phyloP scores from a whole-genome alignment of 2,113 vertebrate genomes.

The Podocnemis expansa region DNA sequence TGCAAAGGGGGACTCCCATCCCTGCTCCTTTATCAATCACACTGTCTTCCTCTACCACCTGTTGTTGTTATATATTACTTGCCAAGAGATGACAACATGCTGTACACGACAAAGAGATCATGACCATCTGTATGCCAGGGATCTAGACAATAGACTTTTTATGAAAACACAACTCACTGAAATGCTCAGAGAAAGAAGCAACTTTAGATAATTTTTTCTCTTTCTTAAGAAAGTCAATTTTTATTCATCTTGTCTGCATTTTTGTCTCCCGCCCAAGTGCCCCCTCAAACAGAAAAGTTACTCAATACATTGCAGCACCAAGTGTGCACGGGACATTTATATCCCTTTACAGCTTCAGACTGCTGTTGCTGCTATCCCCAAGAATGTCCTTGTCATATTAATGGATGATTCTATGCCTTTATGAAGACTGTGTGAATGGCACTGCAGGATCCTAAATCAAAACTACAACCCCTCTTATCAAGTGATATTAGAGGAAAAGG shows the following conservation, averaged over 20 bases:
- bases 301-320: neutral
- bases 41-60: slow-evolving; percentile 55
- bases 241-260: neutral
- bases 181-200: neutral
- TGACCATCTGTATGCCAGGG: slow-evolving; percentile 26
- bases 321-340: neutral
- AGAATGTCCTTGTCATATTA: neutral
- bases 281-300: neutral
- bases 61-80: slow-evolving; percentile 40
- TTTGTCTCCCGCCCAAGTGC: neutral
- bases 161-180: slow-evolving; percentile 36
- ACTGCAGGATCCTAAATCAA: neutral
- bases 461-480: neutral
- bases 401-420: neutral
- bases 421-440: neutral
- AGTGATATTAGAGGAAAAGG: neutral
- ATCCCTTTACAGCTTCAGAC: neutral
- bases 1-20: slow-evolving; percentile 40
- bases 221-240: neutral
- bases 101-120: slow-evolving; percentile 57
- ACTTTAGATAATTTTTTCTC: neutral
- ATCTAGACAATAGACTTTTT: slow-evolving; percentile 20
- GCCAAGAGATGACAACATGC: slow-evolving; percentile 27
- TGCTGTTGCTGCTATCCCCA: neutral
- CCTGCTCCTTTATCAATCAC: slow-evolving; percentile 57